Evolutionary conservation across 2,113 vertebrate species (phyloP).

Genomic region (Syngnathoides biaculeatus): DNA sequence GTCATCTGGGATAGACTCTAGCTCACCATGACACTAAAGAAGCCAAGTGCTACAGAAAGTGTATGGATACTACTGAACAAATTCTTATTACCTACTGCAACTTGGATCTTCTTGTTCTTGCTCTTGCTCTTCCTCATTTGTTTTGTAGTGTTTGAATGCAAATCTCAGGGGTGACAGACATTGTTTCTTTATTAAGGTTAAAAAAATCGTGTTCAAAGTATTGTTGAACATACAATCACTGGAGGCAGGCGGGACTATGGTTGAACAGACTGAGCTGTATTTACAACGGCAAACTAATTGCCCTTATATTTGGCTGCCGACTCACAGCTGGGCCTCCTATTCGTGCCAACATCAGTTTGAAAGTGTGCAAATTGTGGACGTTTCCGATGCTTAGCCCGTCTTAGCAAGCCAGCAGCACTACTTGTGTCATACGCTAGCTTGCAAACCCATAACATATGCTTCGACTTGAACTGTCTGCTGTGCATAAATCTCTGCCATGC

Average conservation of each 20-base stretch:
- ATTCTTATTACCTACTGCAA: no score
- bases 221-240: no score
- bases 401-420: conserved; percentile 12
- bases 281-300: conserved; percentile 41
- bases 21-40: no score
- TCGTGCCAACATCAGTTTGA: conserved; percentile 37
- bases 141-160: no score
- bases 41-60: no score
- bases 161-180: no score
- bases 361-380: conserved; percentile 14
- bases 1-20: no score
- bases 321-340: conserved; percentile 15
- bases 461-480: conserved; percentile 39
- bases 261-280: not conserved
- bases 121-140: no score
- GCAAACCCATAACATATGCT: conserved; percentile 47
- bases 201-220: not conserved
- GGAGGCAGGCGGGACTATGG: conserved; percentile 10
- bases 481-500: conserved; percentile 46
- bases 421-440: conserved; percentile 14
- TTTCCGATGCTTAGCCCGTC: conserved; percentile 15
- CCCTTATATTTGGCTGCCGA: conserved; percentile 27
- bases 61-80: no score
- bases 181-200: no score
- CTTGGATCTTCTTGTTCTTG: no score